Evolutionary conservation across 2,797 vertebrate species (phyloP).

Genomic region (Kryptopterus vitreolus): DNA sequence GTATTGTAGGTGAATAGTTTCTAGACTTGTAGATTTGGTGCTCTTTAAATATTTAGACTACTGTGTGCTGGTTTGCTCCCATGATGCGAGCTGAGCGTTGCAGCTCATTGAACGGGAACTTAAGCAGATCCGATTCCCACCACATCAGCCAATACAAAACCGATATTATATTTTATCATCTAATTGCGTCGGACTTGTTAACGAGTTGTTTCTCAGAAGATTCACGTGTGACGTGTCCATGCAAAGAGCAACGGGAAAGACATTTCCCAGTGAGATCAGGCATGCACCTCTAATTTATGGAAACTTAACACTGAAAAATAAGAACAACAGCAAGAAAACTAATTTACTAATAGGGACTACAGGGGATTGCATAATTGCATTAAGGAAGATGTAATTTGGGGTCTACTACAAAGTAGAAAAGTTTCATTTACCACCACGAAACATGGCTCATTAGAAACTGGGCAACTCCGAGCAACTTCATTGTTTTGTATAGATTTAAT

Average conservation of each 20-base stretch:
- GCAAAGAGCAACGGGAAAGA: neutral
- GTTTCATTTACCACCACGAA: neutral
- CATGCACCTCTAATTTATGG: neutral
- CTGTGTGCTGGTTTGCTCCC: constrained; percentile 20
- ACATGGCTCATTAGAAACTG: neutral
- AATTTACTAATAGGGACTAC: no score
- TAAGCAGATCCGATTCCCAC: constrained; percentile 16
- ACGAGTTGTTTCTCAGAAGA: neutral
- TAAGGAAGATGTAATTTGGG: neutral
- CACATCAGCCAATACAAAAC: constrained; percentile 7
- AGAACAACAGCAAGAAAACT: neutral
- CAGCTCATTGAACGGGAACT: constrained; percentile 2
- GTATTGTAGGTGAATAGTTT: neutral
- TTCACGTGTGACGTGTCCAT: neutral
- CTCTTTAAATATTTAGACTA: constrained; percentile 22
- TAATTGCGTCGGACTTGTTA: neutral
- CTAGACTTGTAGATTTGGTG: neutral
- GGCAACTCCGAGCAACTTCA: neutral
- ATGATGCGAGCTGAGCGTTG: constrained; percentile 3
- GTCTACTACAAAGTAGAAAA: neutral
- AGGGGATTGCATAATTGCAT: neutral
- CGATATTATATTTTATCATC: constrained; percentile 15
- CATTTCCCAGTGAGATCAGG: neutral
- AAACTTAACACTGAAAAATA: neutral
- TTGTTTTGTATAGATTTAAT: neutral